phyloP scores from a whole-genome alignment of 2,888 invertebrate species.

The Agonopterix alstromeriana region DNA sequence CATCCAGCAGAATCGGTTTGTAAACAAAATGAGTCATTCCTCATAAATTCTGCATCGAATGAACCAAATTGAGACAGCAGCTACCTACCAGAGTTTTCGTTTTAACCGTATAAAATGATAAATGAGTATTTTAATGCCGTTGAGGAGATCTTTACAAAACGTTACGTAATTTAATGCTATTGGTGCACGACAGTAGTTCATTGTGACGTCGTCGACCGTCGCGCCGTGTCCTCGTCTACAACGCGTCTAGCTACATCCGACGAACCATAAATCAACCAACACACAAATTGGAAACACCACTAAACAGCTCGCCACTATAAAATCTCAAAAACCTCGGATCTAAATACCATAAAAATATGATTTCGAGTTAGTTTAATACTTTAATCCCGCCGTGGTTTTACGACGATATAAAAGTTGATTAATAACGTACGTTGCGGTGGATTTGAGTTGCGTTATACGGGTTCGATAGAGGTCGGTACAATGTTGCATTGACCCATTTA shows the following conservation, averaged over 20 bases:
- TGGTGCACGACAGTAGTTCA: conserved; percentile 24
- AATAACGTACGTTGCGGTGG: conserved; percentile 51
- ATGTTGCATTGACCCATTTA: conserved; percentile 68
- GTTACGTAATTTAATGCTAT: conserved; percentile 24
- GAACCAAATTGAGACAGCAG: too few relatives aligned
- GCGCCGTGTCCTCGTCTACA: conserved; percentile 37
- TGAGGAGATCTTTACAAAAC: too few relatives aligned
- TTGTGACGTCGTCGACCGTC: conserved; percentile 24
- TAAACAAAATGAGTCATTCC: too few relatives aligned
- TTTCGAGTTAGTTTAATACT: conserved; percentile 65
- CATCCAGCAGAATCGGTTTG: too few relatives aligned
- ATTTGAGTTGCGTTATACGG: conserved; percentile 26
- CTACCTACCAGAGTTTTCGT: too few relatives aligned
- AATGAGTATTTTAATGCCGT: too few relatives aligned
- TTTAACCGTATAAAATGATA: too few relatives aligned
- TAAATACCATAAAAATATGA: conserved; percentile 74
- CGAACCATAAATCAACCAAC: conserved; percentile 54
- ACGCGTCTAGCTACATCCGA: conserved; percentile 45
- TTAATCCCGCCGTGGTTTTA: conserved; percentile 69
- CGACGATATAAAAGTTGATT: conserved; percentile 70
- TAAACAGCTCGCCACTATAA: conserved; percentile 55
- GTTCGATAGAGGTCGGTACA: conserved; percentile 48
- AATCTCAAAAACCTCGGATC: conserved; percentile 65
- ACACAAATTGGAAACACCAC: conserved; percentile 65
- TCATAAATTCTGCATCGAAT: too few relatives aligned